Base-by-base conservation (phyloP, 2,113 vertebrate genomes). In the Romanogobio albipinnatus region DNA sequence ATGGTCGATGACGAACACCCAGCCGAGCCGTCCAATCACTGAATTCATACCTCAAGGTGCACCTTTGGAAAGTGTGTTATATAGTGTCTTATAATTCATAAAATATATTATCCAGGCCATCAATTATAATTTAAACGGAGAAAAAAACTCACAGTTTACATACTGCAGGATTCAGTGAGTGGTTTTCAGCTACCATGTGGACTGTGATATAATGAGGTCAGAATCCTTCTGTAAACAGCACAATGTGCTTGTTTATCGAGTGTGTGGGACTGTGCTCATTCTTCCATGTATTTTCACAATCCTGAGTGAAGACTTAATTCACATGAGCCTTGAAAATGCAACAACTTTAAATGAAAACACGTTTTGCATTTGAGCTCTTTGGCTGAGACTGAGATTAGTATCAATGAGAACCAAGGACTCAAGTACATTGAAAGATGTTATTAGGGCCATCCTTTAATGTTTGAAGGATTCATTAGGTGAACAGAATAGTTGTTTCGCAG, bases 211-310 rank as follows among this genome's bases (percentile, higher is more conserved):
- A 71, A 70, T 82, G 66, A 82, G 66, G 81, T 82, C 66, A 82
- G 66, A 71, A 82, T 82, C 64, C 81, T 71, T 82, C 66, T 71
- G 81, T 82, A 82, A 82, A 82, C 81, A 82, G 49, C 62, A 82
- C 64, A 70, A 82, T 43, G 64, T 39, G 22, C 49, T 56, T 70
- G 81, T 82, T 82, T 82, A 82, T 71, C 11, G 49, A 73, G 62
- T 82, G 81, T 81, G 79, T 73, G 66, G 51, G 66, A 71, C 33
- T 82, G 61, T 82, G 53, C 64, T 73, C 64, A 43, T 82, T 82
- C 66, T 71, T 82, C 49, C 47, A 29, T 82, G 64, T 19, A 71
- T 71, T 82, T 82, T 82, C 66, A 39, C 81, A 71, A 82, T 71
- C 79, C 79, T 51, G 45, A 68, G 61, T 68, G 45, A 66, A 66